phyloP scores from a whole-genome alignment of 1,140 invertebrate species.

The Ganaspis sp. region DNA sequence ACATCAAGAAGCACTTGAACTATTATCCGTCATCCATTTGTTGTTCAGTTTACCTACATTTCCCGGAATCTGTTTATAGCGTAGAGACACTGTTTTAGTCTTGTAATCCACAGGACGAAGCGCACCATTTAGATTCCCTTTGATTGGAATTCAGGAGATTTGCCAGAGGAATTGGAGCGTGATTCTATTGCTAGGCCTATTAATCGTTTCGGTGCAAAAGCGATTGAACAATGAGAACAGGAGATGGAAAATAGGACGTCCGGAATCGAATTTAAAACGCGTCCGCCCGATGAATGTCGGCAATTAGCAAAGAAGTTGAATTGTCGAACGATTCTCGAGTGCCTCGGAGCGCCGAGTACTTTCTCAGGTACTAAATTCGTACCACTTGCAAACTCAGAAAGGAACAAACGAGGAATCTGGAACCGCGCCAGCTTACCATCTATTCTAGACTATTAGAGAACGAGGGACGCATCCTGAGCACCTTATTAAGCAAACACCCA shows the following conservation, averaged over 20 bases:
- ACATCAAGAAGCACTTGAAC: neutral
- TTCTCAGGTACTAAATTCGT: constrained; percentile 21
- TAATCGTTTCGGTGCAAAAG: neutral
- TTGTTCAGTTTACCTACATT: no score
- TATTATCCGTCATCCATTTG: neutral
- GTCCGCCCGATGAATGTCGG: constrained; percentile 6
- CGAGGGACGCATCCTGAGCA: constrained; percentile 13
- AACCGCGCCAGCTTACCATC: constrained; percentile 10
- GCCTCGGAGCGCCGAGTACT: neutral
- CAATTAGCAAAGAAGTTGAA: constrained; percentile 26
- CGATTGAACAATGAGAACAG: constrained; percentile 15
- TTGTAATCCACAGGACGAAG: neutral
- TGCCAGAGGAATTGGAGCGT: constrained; percentile 12
- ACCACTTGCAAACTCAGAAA: constrained; percentile 17
- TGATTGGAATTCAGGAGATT: neutral
- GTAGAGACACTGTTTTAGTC: neutral
- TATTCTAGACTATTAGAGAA: constrained; percentile 6
- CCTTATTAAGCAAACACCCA: constrained; percentile 3
- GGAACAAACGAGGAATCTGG: constrained; percentile 8
- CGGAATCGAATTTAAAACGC: constrained; percentile 21
- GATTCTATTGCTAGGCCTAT: constrained; percentile 13
- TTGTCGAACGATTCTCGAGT: constrained; percentile 17
- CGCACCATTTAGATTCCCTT: neutral
- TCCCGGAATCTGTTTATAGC: neutral
- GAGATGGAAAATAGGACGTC: constrained; percentile 11